Evolutionary conservation across 2,797 vertebrate genomes (phyloP), one percentile per base, ranked within the genome.

Genomic region (Nannoperca australis): DNA sequence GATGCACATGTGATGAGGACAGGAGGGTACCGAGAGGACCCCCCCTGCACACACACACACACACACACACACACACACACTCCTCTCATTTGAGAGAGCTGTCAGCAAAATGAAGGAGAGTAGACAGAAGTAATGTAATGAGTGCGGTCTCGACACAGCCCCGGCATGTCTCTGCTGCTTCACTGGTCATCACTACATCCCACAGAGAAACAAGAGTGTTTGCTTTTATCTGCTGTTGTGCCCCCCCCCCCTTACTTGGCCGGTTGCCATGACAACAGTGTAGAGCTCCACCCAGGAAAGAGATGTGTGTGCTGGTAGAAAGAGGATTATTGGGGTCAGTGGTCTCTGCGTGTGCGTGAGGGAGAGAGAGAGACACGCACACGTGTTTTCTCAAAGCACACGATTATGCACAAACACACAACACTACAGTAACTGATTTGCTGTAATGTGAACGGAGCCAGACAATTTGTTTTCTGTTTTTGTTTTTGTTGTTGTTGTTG

Each of bases 261-360:
- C 11, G 6, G 85, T 93, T 81, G 76, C 84, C 84, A 81, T 91
- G 89, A 89, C 92, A 88, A 94, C 92, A 81, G 56, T 49, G 0
- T 27, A 27, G 85, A 86, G 89, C 92, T 93, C 93, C 92, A 92
- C 92, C 92, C 92, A 92, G 88, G 76, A 88, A 77, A 79, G 83
- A 85, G 91, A 90, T 88, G 83, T 85, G 87, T 79, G 69, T 49
- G 83, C 82, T 83, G 84, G 84, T 85, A 93, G 84, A 90, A 90
- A 90, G 87, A 89, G 89, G 91, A 91, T 93, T 92, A 93, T 92
- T 90, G 91, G 91, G 91, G 91, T 93, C 91, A 93, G 84, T 84
- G 85, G 84, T 92, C 85, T 76, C 75, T 80, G 84, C 64, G 53
- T 83, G 70, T 79, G 47, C 49, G 47, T 27, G 24, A 27, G 24